phyloP scores from a whole-genome alignment of 1,140 invertebrate genomes.

The Holcopasites calliopsidis region DNA sequence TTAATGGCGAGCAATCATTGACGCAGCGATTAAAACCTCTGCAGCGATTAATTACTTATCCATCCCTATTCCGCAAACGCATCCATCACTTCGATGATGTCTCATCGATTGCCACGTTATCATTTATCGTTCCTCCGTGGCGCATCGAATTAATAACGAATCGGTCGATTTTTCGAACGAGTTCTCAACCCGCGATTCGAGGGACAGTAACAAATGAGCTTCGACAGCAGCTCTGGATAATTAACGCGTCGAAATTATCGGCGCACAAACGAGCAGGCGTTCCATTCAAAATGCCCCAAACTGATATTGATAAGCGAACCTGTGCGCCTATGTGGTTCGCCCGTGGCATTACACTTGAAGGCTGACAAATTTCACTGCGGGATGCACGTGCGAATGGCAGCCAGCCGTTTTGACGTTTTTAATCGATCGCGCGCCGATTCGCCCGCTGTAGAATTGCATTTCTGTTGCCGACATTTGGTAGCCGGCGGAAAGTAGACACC shows the following conservation, averaged over 20 bases:
- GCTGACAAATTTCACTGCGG: slow-evolving; percentile 46
- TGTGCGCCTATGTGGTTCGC: neutral
- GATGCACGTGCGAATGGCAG: slow-evolving; percentile 49
- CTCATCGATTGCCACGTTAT: neutral
- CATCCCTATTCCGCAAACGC: too few relatives aligned
- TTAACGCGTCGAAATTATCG: slow-evolving; percentile 32
- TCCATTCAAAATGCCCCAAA: slow-evolving; percentile 1
- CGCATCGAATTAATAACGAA: neutral
- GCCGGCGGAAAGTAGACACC: neutral
- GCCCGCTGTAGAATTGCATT: neutral
- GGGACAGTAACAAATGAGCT: slow-evolving; percentile 24
- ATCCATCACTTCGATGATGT: neutral
- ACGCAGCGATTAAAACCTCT: neutral
- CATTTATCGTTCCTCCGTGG: slow-evolving; percentile 4
- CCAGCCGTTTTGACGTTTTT: slow-evolving; percentile 18
- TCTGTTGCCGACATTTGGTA: neutral
- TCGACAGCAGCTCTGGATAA: slow-evolving; percentile 16
- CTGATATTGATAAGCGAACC: slow-evolving; percentile 21
- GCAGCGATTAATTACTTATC: neutral
- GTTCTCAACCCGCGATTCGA: neutral
- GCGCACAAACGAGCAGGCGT: slow-evolving; percentile 38
- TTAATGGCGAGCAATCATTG: neutral
- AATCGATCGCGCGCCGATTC: neutral
- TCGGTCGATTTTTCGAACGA: neutral
- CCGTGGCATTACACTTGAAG: neutral